These are phyloP conservation scores for Rambutsinella grinnellia DNA, from an alignment of 2,888 invertebrate genomes.

Conservation along the genomic window DNA sequence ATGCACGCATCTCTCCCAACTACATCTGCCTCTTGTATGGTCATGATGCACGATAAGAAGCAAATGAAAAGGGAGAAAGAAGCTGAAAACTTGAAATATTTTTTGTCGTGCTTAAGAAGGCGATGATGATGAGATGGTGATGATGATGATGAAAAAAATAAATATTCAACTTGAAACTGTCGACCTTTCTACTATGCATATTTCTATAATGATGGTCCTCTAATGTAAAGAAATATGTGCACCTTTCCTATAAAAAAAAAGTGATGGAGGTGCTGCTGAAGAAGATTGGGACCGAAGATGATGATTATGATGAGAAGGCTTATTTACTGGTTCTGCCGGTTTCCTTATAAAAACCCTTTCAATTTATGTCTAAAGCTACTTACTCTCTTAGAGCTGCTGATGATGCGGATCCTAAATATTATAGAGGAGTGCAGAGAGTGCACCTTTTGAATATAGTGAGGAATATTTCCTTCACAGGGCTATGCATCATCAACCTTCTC, in stretches of 20 bases:
- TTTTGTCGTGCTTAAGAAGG: background rate
- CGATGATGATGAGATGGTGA: conserved; percentile 6
- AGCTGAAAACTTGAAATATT: background rate
- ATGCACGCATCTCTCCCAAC: background rate
- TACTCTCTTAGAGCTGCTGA: background rate
- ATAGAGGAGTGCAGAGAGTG: background rate
- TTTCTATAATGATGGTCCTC: background rate
- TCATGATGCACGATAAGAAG: background rate
- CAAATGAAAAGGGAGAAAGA: background rate
- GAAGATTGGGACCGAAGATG: background rate
- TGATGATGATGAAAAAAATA: conserved; percentile 8
- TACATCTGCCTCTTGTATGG: conserved; percentile 3
- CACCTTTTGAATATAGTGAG: too few relatives aligned
- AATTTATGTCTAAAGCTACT: background rate
- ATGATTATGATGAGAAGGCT: conserved; percentile 18
- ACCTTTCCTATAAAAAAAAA: conserved; percentile 7
- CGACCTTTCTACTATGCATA: conserved; percentile 4
- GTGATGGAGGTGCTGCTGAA: background rate
- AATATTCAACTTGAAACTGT: conserved; percentile 14
- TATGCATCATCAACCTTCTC: conserved; percentile 42
- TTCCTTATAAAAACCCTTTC: conserved; percentile 5
- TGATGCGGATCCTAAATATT: too few relatives aligned
- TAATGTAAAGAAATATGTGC: background rate
- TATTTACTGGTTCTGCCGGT: conserved; percentile 46
- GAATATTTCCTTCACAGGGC: conserved; percentile 6